Base-by-base conservation (phyloP, 2,113 vertebrate species). In the Uria aalge region DNA sequence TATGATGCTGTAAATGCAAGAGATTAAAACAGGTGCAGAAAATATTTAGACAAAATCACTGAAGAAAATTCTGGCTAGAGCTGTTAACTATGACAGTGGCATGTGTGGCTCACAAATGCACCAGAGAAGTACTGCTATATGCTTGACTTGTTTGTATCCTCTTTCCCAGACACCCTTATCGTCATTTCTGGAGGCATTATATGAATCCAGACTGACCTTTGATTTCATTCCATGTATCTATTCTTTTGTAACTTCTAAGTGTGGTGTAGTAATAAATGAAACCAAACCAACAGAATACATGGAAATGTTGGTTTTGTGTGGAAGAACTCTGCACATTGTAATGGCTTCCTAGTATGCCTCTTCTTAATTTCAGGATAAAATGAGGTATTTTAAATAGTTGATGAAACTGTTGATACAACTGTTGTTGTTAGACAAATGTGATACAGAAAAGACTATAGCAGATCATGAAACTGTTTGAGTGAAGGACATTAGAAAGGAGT, bases 221-320 rank as follows among this genome's bases (percentile, higher is more conserved):
- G 40, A 40, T 89, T 92, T 80, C 81, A 27, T 12, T 69, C 34
- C 1, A 2, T 41, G 0, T 53, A 22, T 24, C 12, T 78, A 0
- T 71, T 50, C 22, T 76, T 85, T 40, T 48, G 21, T 20, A 78
- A 57, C 16, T 67, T 81, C 0, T 6, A 36, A 29, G 12, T 16
- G 3, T n/a, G 34, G 12, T 34, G 8, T 53, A 56, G 34, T 78
- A 50, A n/a, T 41, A n/a, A 83, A 43, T 0, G 2, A 77, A 88
- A 23, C 8, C 2, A 64, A 83, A 27, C 10, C 2, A 52, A 14
- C 15, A 50, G 56, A 62, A 4, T 41, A 24, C 8, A 3, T 83
- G 45, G 34, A 64, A 80, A 27, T 11, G 1, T 38, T 47, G 15
- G 3, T n/a, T 73, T 83, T 0, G 0, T 68, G 7, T 40, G 14